Percentiles rank a stretch among this genome's conserved stretches.
phyloP scores from a whole-genome alignment of 2,888 invertebrate species.

The Drosophila ustulata region DNA sequence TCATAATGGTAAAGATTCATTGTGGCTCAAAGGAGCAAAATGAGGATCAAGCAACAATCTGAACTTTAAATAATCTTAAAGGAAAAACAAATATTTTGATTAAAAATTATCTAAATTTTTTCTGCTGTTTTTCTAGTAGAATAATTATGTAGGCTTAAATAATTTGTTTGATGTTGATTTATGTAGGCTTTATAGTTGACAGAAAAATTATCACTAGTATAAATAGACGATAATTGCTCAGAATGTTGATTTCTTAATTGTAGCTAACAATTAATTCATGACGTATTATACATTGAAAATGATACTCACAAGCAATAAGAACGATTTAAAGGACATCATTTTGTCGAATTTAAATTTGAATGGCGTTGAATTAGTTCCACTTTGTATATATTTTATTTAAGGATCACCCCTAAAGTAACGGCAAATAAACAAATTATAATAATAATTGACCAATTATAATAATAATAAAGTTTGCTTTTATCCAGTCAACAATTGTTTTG shows the following conservation, averaged over 20 bases:
- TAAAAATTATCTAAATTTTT: no score
- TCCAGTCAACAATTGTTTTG: constrained; percentile 6
- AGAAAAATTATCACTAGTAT: constrained; percentile 20
- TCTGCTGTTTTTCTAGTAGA: constrained; percentile 22
- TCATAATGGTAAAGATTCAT: no score
- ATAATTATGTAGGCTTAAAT: constrained; percentile 45
- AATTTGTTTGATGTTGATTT: constrained; percentile 72
- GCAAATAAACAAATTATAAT: constrained; percentile 25
- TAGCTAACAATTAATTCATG: background rate
- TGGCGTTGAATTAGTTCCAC: constrained; percentile 33
- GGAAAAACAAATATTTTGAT: no score
- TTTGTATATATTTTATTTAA: constrained; percentile 8
- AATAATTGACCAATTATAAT: constrained; percentile 5
- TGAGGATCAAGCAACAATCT: no score
- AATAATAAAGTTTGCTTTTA: background rate
- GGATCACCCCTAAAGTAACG: constrained; percentile 43
- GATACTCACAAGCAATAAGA: constrained; percentile 73
- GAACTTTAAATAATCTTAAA: no score
- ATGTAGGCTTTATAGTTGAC: constrained; percentile 60
- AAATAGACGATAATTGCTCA: background rate
- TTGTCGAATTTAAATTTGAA: constrained; percentile 41
- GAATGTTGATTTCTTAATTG: background rate
- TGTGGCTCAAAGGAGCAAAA: no score
- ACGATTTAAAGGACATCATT: constrained; percentile 74
- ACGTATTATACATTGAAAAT: background rate